Evolutionary conservation across 2,113 vertebrate genomes (phyloP), one percentile per base, ranked within the genome.

Genomic region (Dermatemys mawii): DNA sequence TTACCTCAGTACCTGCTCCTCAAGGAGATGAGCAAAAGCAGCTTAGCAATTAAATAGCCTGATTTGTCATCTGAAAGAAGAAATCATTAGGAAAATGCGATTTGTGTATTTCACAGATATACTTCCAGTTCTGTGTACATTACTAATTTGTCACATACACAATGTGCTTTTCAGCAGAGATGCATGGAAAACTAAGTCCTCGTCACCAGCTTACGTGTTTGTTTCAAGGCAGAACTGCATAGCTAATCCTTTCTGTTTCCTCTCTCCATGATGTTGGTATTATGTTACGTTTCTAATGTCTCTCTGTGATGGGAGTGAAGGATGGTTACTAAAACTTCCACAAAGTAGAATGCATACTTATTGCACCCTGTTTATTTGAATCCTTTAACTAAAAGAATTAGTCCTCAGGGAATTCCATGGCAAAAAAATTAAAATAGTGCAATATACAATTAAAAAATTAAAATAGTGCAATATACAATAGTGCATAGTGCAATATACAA

Each of bases 41-140:
- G 93, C 93, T 97, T 97, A 97, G 94, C 94, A 97, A 95, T 97
- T 97, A 97, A 97, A 93, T 97, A 93, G 89, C 94, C 87, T 96
- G 93, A 97, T 97, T 96, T 97, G 94, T 97, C 96, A 92, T 94
- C 90, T 97, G 85, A 97, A 95, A 93, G 81, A 92, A 92, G 86
- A 82, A 94, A 94, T 95, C 84, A 5, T 96, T 96, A 96, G 75
- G 87, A 96, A 95, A 94, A 92, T 92, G 84, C 51, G 92, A 76
- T 97, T 97, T 93, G 91, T 81, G 51, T 97, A 94, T 96, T 91
- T 96, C 93, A 87, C 78, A 96, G 96, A 49, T 83, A 67, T 90
- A 93, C 78, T 96, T 84, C 70, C 75, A 95, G 92, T 95, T 80
- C 57, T 38, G n/a, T 82, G 51, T 93, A 19, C 89, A 82, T 96